These are phyloP conservation scores for Ceyx erithaca DNA, from an alignment of 2,797 vertebrate genomes.

Conservation along the genomic window DNA sequence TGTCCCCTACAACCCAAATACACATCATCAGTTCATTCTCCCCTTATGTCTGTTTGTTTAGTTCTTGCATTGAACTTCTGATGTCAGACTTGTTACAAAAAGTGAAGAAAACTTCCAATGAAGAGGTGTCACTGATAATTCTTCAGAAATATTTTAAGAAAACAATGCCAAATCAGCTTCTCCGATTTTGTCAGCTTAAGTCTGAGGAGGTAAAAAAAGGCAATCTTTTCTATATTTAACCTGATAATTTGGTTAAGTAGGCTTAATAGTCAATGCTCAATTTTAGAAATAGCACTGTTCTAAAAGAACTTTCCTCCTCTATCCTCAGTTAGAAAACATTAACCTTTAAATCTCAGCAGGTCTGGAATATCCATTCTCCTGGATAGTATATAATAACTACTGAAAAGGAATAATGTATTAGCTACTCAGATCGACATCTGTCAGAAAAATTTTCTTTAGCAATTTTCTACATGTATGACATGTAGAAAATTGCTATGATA, in stretches of 20 bases:
- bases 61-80: background rate
- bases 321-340: background rate
- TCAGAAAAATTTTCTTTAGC: conserved; percentile 8
- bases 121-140: background rate
- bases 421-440: background rate
- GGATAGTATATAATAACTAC: background rate
- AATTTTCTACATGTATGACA: background rate
- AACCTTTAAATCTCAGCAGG: background rate
- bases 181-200: background rate
- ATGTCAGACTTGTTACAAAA: background rate
- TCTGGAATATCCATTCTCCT: background rate
- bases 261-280: conserved; percentile 3
- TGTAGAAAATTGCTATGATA: background rate
- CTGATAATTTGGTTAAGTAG: background rate
- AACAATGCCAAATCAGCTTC: background rate
- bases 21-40: fast-evolving
- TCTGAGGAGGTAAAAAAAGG: background rate
- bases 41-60: too few relatives aligned
- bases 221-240: conserved; percentile 35
- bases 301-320: background rate
- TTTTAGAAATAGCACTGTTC: background rate
- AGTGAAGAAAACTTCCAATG: background rate
- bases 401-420: background rate
- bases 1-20: background rate
- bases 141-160: background rate